Evolutionary conservation across 2,113 vertebrate genomes (phyloP), one percentile per base, ranked within the genome.

Genomic region (Planiliza haematocheilus): DNA sequence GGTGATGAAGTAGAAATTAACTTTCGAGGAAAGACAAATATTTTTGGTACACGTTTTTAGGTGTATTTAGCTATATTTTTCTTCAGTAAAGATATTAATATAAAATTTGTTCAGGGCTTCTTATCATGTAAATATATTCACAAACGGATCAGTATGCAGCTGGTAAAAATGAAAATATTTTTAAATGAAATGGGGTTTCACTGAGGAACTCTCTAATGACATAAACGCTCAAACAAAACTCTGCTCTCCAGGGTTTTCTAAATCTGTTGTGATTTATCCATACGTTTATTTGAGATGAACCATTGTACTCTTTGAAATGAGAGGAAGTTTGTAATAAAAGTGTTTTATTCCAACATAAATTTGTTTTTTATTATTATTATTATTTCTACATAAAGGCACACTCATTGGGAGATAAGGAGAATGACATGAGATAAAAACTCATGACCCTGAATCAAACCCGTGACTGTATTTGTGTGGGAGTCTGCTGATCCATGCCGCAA

Each of bases 191-290:
- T 38, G 56, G 58, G 34, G 49, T 5, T 0, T 38, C 17, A 63
- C 4, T 20, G 57, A 66, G 14, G 1, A 67, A 48, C 45, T 12
- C 4, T 17, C 53, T 48, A 30, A 1, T 41, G 72, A 43, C 24
- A 51, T 24, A 20, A n/a, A 8, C 66, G 39, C 20, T 63, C 1
- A 2, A 10, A 52, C 24, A 55, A 17, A n/a, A n/a, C n/a, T n/a
- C n/a, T n/a, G n/a, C n/a, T n/a, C n/a, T n/a, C n/a, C n/a, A n/a
- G n/a, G n/a, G n/a, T n/a, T n/a, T n/a, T n/a, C n/a, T 79, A 43
- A 73, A 85, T 70, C 60, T 83, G 77, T 79, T 70, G 60, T 0
- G 16, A 70, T 17, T 13, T 20, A 81, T 70, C 34, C 17, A 9
- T 14, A 11, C 48, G 57, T 3, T 64, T 4, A 81, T 59, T 70